A percentile compares a stretch with the other conserved stretches of the same genome.
Evolutionary conservation across 2,797 vertebrate genomes (phyloP).

Genomic region (Pipistrellus nathusii): DNA sequence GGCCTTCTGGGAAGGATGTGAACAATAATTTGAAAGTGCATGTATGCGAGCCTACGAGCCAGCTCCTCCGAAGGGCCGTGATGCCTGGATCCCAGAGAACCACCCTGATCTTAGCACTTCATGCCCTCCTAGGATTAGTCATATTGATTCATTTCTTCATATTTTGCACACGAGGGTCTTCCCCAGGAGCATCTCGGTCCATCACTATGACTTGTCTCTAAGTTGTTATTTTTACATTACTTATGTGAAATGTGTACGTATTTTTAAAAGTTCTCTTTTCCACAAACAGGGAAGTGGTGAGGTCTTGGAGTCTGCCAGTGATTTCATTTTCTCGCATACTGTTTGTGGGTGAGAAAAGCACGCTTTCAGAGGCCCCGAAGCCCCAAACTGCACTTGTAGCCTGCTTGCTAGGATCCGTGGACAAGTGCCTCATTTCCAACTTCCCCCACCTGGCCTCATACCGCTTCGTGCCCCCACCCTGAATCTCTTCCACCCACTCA

Average conservation of each 20-base stretch:
- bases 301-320: neutral
- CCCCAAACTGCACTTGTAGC: neutral
- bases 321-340: neutral
- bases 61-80: fast-evolving
- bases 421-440: fast-evolving
- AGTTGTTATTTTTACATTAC: constrained; percentile 69
- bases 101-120: too few relatives aligned
- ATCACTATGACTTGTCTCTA: neutral
- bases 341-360: constrained; percentile 16
- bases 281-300: constrained; percentile 52
- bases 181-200: constrained; percentile 36
- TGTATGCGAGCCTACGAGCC: fast-evolving
- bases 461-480: fast-evolving
- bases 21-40: neutral
- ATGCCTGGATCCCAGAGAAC: neutral
- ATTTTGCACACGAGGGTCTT: constrained; percentile 14
- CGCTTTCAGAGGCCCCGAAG: neutral
- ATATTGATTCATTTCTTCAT: neutral
- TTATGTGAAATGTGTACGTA: constrained; percentile 49
- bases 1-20: neutral
- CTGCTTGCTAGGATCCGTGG: fast-evolving
- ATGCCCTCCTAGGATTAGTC: neutral
- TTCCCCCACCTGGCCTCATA: fast-evolving
- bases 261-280: constrained; percentile 66
- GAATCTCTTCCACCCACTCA: too few relatives aligned